These are phyloP conservation scores for Psilopsiagon aymara DNA, from an alignment of 2,113 vertebrate genomes.

Conservation along the genomic window DNA sequence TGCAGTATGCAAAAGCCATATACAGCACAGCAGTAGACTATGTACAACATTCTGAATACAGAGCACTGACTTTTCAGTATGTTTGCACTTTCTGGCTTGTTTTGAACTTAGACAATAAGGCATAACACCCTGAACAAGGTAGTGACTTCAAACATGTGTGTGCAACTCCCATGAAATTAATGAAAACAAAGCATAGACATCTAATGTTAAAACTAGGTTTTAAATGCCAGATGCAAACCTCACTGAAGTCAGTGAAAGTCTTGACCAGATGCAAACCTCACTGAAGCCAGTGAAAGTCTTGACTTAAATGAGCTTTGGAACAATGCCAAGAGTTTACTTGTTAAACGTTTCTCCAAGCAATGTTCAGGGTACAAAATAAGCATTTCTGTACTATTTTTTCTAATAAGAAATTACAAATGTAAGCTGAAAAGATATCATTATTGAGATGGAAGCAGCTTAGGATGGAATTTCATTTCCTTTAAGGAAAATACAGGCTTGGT, in stretches of 20 bases:
- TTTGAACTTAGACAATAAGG: not conserved
- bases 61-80: not conserved
- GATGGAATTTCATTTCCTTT: not conserved
- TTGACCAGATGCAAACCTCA: not conserved
- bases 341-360: not conserved
- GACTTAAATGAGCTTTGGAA: not conserved
- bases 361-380: not conserved
- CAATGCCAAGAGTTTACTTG: not conserved
- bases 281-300: not conserved
- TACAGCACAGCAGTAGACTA: not conserved
- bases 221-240: not conserved
- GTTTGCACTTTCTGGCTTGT: not conserved
- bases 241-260: not conserved
- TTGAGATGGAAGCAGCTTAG: not conserved
- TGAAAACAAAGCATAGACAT: not conserved
- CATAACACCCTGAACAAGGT: not conserved
- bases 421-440: not conserved
- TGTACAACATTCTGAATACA: not conserved
- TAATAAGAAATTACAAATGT: not conserved
- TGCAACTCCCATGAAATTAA: not conserved
- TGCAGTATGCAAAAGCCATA: not conserved
- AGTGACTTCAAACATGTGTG: not conserved
- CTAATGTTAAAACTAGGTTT: not conserved
- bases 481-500: not conserved
- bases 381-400: not conserved